Percentiles rank a stretch among this genome's conserved stretches.
Evolutionary conservation across 2,113 vertebrate genomes (phyloP).

Genomic region (Grantiella picta): DNA sequence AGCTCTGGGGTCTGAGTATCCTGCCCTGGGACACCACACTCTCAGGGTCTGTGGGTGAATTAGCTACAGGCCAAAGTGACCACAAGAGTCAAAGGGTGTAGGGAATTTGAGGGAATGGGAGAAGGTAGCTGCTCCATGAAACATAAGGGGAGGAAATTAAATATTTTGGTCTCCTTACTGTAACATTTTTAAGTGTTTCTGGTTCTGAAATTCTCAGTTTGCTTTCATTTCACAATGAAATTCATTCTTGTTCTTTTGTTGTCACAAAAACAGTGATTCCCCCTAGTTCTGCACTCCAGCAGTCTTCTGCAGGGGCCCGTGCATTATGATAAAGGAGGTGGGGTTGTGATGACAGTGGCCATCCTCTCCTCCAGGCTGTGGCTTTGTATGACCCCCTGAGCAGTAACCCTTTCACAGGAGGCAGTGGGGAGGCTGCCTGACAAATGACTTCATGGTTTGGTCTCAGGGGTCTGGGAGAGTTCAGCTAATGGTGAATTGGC

Average conservation of each 20-base stretch:
- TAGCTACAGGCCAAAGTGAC: not conserved
- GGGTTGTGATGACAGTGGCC: not conserved
- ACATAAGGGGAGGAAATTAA: accelerated
- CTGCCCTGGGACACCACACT: accelerated
- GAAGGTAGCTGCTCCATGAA: not conserved
- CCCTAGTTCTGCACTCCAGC: not conserved
- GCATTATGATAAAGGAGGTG: accelerated
- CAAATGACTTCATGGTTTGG: not conserved
- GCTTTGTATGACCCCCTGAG: not conserved
- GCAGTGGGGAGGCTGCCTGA: not conserved
- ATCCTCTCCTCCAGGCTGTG: not conserved
- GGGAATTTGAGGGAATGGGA: not conserved
- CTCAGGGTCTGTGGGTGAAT: not conserved
- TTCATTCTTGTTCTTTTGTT: not conserved
- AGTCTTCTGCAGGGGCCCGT: not conserved
- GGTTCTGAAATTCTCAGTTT: not conserved
- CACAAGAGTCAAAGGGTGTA: not conserved
- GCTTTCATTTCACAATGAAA: not conserved
- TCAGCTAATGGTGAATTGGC: not conserved
- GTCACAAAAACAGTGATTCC: not conserved
- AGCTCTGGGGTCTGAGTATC: not conserved
- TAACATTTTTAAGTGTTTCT: not conserved
- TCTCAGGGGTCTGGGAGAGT: not conserved
- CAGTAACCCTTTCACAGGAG: not conserved
- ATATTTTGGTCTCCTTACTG: not conserved